These are phyloP conservation scores for Lasiommata megera DNA, from an alignment of 2,888 invertebrate genomes.

Conservation along the genomic window DNA sequence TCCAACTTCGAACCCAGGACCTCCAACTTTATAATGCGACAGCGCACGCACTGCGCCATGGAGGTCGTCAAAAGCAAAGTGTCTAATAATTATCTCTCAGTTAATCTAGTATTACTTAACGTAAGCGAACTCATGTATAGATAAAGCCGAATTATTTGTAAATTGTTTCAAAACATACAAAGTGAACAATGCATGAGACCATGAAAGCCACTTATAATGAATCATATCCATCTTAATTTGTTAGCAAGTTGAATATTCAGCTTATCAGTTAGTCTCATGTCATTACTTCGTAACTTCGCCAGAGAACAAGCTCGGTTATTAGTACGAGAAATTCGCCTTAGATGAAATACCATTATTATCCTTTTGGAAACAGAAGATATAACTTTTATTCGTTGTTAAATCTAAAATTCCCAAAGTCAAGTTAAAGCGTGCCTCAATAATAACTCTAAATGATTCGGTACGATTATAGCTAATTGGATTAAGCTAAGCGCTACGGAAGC, in stretches of 20 bases:
- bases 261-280: slow-evolving; percentile 12
- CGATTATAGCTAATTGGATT: background rate
- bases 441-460: background rate
- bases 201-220: background rate
- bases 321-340: slow-evolving; percentile 30
- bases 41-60: no score
- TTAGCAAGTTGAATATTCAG: slow-evolving; percentile 14
- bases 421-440: background rate
- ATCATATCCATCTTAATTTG: slow-evolving; percentile 10
- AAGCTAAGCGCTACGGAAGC: no score
- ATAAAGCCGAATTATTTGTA: no score
- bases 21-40: no score
- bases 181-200: background rate
- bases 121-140: no score
- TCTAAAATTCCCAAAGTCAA: background rate
- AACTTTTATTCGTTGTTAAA: slow-evolving; percentile 10
- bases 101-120: no score
- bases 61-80: no score
- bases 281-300: slow-evolving; percentile 33
- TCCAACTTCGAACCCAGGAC: no score
- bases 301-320: slow-evolving; percentile 41
- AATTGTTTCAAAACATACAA: no score
- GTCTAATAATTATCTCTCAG: no score
- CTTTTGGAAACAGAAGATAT: background rate
- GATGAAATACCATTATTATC: slow-evolving; percentile 16